These are phyloP conservation scores for Pantherophis alleghaniensis DNA, from an alignment of 2,797 vertebrate species.

Conservation along the genomic window DNA sequence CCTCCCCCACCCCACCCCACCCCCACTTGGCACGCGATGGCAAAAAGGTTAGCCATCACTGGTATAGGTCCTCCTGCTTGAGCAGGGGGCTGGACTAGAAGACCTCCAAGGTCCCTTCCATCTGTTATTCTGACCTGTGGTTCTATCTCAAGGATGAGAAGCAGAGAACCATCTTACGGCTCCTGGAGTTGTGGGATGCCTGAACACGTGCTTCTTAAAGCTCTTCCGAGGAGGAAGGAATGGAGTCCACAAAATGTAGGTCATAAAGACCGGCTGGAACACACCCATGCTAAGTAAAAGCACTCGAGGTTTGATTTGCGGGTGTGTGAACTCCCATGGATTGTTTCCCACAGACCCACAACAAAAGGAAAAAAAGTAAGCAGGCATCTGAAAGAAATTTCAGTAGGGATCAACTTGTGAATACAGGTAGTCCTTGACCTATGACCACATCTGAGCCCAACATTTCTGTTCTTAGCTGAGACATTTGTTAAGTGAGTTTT, in stretches of 20 bases:
- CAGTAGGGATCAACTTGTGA: too few relatives aligned
- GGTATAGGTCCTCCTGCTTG: too few relatives aligned
- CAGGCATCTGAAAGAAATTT: neutral
- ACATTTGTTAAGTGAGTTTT: neutral
- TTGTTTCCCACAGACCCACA: neutral
- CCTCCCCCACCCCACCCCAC: too few relatives aligned
- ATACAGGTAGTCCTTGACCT: neutral
- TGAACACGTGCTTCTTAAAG: neutral
- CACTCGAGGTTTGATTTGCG: too few relatives aligned
- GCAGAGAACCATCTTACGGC: neutral
- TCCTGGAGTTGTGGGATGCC: neutral
- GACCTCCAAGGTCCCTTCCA: neutral
- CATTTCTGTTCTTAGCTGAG: neutral
- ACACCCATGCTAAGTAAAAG: neutral
- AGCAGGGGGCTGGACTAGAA: neutral
- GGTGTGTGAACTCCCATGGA: rapidly evolving
- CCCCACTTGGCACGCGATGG: too few relatives aligned
- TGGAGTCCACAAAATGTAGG: neutral
- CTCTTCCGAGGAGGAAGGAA: neutral
- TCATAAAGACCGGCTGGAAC: neutral
- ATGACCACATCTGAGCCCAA: neutral
- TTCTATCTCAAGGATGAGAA: neutral
- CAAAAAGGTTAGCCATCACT: neutral
- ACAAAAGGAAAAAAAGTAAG: neutral
- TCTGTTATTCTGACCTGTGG: neutral